Percentiles rank a stretch among this genome's conserved stretches.
phyloP scores from a whole-genome alignment of 2,797 vertebrate species.

The Triplophysa yarkandensis region DNA sequence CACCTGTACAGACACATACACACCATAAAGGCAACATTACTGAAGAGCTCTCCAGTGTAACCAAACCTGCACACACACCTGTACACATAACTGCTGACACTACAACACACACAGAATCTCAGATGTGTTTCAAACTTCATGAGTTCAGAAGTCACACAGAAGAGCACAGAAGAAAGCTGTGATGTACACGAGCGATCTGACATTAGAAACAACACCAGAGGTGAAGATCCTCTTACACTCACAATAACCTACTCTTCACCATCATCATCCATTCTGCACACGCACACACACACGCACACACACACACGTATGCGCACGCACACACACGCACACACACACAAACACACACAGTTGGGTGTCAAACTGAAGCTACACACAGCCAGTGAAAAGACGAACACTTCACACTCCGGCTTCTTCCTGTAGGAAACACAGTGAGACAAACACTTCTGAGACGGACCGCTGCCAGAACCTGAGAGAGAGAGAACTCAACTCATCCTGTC shows the following conservation, averaged over 20 bases:
- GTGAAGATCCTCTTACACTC: too few relatives aligned
- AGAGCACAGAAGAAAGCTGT: background rate
- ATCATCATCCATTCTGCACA: background rate
- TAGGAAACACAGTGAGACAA: slow-evolving; percentile 23
- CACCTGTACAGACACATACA: background rate
- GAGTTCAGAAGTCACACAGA: background rate
- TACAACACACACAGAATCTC: background rate
- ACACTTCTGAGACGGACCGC: slow-evolving; percentile 22
- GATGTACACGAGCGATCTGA: too few relatives aligned
- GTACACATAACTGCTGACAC: background rate
- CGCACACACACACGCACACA: too few relatives aligned
- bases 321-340: slow-evolving; percentile 18
- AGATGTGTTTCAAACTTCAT: background rate
- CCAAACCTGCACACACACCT: background rate
- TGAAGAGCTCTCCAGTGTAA: too few relatives aligned
- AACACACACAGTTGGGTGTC: slow-evolving; percentile 25
- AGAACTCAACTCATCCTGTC: slow-evolving; percentile 13
- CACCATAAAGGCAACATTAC: background rate
- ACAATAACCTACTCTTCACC: too few relatives aligned
- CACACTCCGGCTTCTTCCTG: slow-evolving; percentile 14
- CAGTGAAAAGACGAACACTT: slow-evolving; percentile 17
- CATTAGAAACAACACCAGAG: too few relatives aligned
- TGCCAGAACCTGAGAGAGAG: background rate
- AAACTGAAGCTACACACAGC: slow-evolving; percentile 14
- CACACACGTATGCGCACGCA: background rate